Evolutionary conservation across 1,140 invertebrate species (phyloP).

Genomic region (Amyelois transitella): DNA sequence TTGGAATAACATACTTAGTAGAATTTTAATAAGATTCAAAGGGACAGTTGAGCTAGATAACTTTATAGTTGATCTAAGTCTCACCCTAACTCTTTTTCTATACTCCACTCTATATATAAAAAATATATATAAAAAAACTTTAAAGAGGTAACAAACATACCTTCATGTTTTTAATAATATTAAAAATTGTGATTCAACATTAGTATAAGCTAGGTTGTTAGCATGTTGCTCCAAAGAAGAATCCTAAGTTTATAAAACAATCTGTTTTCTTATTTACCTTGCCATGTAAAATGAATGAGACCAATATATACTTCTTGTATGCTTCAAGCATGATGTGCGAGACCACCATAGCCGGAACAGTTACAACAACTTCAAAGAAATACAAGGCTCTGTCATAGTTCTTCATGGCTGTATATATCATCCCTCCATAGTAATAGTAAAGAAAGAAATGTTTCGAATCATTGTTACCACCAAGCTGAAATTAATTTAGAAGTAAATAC

Average conservation of each 20-base stretch:
- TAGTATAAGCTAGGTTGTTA: not conserved
- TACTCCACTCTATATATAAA: no score
- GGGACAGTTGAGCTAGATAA: no score
- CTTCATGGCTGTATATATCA: constrained; percentile 95
- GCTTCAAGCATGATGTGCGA: constrained; percentile 98
- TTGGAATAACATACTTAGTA: no score
- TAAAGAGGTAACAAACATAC: no score
- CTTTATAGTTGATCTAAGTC: no score
- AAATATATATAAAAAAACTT: not conserved
- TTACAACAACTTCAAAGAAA: constrained; percentile 96
- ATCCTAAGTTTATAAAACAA: no score
- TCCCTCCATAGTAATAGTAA: constrained; percentile 98
- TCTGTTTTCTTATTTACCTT: constrained; percentile 76
- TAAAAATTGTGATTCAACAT: no score
- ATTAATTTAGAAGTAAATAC: no score
- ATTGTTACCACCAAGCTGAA: constrained; percentile 83
- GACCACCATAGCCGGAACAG: constrained; percentile 93
- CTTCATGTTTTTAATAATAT: no score
- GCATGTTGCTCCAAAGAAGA: no score
- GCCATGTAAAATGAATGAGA: constrained; percentile 93
- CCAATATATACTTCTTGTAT: constrained; percentile 96
- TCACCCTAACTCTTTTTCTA: no score
- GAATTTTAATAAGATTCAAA: no score
- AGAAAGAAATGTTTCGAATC: constrained; percentile 94
- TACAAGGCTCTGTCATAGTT: constrained; percentile 94